Evolutionary conservation across 2,113 vertebrate genomes (phyloP).

Genomic region (Panthera leo): DNA sequence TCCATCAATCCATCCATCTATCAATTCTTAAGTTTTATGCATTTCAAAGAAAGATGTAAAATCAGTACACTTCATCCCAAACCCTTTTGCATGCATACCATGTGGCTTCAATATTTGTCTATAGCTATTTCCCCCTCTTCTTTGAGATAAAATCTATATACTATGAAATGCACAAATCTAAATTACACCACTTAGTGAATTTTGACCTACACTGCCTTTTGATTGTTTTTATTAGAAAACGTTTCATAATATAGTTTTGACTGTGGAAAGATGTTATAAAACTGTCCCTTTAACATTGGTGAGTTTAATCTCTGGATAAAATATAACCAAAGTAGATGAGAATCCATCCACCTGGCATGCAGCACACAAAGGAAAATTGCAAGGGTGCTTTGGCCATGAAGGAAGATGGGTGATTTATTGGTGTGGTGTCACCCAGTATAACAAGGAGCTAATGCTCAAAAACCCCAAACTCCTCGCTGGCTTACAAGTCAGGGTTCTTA

Average conservation of each 20-base stretch:
- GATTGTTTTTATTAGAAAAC: neutral
- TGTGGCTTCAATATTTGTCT: neutral
- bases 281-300: neutral
- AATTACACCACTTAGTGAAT: neutral
- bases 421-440: neutral
- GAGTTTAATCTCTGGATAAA: neutral
- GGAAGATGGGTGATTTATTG: neutral
- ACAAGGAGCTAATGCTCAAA: neutral
- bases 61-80: neutral
- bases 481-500: neutral
- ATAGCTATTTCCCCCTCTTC: neutral
- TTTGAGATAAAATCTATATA: constrained; percentile 9
- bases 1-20: neutral
- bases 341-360: neutral
- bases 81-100: neutral
- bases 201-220: neutral
- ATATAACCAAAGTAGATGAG: neutral
- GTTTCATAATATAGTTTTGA: neutral
- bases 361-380: neutral
- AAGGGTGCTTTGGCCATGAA: neutral
- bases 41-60: constrained; percentile 19
- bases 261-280: neutral
- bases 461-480: neutral
- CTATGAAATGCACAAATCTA: neutral
- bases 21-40: neutral